phyloP scores from a whole-genome alignment of 2,113 vertebrate species.

The Mirza zaza region DNA sequence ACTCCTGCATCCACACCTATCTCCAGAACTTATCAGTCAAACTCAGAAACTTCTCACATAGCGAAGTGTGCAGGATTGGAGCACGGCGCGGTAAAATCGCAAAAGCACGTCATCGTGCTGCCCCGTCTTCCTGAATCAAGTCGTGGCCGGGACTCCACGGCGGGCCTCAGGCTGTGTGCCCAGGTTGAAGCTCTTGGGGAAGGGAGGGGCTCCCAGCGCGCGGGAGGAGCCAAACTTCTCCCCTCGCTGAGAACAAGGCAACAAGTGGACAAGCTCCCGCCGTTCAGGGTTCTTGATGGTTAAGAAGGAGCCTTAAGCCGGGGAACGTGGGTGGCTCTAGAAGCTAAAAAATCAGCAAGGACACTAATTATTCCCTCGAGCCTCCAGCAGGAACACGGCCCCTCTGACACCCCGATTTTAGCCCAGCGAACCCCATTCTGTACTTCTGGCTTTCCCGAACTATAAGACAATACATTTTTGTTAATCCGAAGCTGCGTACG shows the following conservation, averaged over 20 bases:
- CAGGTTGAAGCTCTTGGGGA: background rate
- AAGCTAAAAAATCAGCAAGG: background rate
- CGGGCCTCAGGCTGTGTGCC: background rate
- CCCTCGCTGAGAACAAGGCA: background rate
- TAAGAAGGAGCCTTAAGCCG: background rate
- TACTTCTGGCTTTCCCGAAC: too few species aligned
- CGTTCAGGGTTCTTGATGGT: background rate
- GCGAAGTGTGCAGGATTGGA: background rate
- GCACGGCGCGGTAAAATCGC: background rate
- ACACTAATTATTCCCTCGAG: background rate
- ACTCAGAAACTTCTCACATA: background rate
- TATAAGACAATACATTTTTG: background rate
- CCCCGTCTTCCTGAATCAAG: too few species aligned
- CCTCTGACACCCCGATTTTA: background rate
- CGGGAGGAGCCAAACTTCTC: background rate
- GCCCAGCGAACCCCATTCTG: background rate
- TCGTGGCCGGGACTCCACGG: background rate
- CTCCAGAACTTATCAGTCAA: background rate
- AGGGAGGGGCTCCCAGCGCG: background rate
- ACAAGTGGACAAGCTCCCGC: background rate
- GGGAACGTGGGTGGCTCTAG: background rate
- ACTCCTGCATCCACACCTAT: background rate
- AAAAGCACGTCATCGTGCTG: accelerated
- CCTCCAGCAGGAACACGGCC: background rate
- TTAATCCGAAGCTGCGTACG: background rate